Conservation (phyloP, 2,888 invertebrate species). For the Meiosimyza platycephala region DNA sequence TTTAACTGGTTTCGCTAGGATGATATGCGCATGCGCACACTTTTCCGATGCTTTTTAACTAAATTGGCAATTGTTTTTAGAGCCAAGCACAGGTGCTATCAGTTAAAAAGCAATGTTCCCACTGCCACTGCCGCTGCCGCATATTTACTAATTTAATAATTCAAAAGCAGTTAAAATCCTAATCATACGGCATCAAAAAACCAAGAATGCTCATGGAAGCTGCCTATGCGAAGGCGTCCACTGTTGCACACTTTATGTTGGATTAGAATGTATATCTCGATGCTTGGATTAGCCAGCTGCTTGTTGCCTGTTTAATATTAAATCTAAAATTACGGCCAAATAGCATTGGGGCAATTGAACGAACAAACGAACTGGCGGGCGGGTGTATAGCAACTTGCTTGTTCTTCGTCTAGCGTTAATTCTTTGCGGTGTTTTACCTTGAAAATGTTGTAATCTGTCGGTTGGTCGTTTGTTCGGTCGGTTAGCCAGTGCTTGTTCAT, state of each 20-base stretch:
- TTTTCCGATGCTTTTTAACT: constrained; percentile 9
- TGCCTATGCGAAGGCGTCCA: no score
- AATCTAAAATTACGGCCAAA: no score
- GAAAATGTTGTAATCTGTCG: constrained; percentile 29
- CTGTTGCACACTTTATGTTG: no score
- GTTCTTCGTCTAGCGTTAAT: constrained; percentile 1
- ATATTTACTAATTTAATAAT: constrained; percentile 67
- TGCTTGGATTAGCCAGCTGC: no score
- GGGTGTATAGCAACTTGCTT: constrained; percentile 1
- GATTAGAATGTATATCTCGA: no score
- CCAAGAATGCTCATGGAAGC: neutral
- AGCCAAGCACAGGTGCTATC: constrained; percentile 16
- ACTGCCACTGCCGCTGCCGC: constrained; percentile 37
- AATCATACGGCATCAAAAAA: constrained; percentile 63
- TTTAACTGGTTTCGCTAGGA: constrained; percentile 59
- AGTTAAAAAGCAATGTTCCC: neutral
- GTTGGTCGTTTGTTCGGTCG: neutral
- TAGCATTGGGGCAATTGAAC: no score
- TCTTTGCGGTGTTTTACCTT: constrained; percentile 21
- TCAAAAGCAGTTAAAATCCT: constrained; percentile 67
- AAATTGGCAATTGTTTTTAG: no score
- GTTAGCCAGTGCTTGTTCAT: constrained; percentile 38
- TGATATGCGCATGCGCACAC: constrained; percentile 48
- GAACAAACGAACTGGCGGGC: no score
- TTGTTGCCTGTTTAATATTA: no score